phyloP scores from a whole-genome alignment of 2,797 vertebrate species.

The Anas georgica region DNA sequence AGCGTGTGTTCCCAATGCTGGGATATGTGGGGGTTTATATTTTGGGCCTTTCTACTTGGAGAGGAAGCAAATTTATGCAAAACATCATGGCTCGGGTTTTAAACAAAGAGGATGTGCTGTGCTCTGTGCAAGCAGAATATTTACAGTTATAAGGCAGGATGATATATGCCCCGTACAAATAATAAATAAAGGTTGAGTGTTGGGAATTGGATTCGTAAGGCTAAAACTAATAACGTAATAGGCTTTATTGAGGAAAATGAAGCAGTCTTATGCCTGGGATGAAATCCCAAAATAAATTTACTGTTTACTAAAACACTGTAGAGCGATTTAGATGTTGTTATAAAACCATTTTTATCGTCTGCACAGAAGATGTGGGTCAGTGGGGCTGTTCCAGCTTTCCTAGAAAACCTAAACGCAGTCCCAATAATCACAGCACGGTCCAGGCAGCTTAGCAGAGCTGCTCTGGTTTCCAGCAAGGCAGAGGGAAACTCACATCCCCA shows the following conservation, averaged over 20 bases:
- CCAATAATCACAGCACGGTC: background rate
- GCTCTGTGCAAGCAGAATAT: constrained; percentile 50
- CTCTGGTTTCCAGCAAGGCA: background rate
- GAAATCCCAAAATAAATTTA: constrained; percentile 24
- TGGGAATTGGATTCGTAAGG: constrained; percentile 47
- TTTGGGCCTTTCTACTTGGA: constrained; percentile 15
- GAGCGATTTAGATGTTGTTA: background rate
- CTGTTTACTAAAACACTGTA: constrained; percentile 10
- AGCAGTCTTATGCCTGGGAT: background rate
- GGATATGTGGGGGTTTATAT: background rate
- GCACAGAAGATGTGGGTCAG: background rate
- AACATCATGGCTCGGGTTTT: constrained; percentile 50
- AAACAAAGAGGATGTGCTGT: constrained; percentile 60
- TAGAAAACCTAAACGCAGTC: background rate
- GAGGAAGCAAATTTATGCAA: constrained; percentile 45
- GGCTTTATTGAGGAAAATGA: constrained; percentile 22
- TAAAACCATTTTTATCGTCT: background rate
- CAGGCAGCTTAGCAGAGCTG: background rate
- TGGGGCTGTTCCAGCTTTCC: background rate
- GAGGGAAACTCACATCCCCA: background rate
- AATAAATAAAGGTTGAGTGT: constrained; percentile 66
- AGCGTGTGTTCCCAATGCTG: accelerated
- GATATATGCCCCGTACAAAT: constrained; percentile 57
- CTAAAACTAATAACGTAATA: constrained; percentile 10
- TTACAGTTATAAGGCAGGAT: constrained; percentile 60